Evolutionary conservation across 2,797 vertebrate genomes (phyloP).

Genomic region (Hybognathus amarus): DNA sequence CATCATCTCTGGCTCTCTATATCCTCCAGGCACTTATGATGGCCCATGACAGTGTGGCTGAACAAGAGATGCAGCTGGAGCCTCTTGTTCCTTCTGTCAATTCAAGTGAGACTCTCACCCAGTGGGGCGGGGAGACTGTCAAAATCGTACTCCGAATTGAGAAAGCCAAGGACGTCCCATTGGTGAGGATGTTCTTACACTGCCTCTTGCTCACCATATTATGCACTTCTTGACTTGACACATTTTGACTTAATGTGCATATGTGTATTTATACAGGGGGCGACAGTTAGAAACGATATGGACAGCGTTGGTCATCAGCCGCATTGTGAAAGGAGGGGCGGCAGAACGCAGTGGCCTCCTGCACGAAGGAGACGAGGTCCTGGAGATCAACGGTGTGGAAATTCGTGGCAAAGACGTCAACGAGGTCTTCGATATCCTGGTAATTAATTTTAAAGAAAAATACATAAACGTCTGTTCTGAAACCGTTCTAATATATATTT

Average conservation of each 20-base stretch:
- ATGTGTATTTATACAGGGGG: slow-evolving; percentile 79
- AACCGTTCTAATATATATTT: neutral
- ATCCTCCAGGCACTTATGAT: slow-evolving; percentile 84
- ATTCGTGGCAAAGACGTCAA: slow-evolving; percentile 98
- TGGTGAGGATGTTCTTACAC: slow-evolving; percentile 79
- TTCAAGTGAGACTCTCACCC: slow-evolving; percentile 85
- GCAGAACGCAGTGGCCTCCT: slow-evolving; percentile 93
- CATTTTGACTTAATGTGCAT: neutral
- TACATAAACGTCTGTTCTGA: neutral
- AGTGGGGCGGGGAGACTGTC: slow-evolving; percentile 93
- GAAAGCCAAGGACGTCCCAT: slow-evolving; percentile 92
- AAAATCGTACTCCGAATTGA: slow-evolving; percentile 97
- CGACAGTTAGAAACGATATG: slow-evolving; percentile 97
- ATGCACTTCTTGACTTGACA: neutral
- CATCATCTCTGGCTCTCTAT: slow-evolving; percentile 32
- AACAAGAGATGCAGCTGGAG: slow-evolving; percentile 93
- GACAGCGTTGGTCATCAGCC: slow-evolving; percentile 96
- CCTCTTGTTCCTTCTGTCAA: slow-evolving; percentile 76
- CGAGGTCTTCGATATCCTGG: slow-evolving; percentile 97
- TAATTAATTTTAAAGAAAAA: slow-evolving; percentile 62
- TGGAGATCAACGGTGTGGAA: slow-evolving; percentile 95
- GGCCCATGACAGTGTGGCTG: slow-evolving; percentile 93
- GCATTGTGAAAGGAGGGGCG: slow-evolving; percentile 94
- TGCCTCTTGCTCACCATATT: neutral
- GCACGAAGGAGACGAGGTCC: slow-evolving; percentile 94